Evolutionary conservation across 2,797 vertebrate genomes (phyloP), one percentile per base, ranked within the genome.

Genomic region (Gouania willdenowi): DNA sequence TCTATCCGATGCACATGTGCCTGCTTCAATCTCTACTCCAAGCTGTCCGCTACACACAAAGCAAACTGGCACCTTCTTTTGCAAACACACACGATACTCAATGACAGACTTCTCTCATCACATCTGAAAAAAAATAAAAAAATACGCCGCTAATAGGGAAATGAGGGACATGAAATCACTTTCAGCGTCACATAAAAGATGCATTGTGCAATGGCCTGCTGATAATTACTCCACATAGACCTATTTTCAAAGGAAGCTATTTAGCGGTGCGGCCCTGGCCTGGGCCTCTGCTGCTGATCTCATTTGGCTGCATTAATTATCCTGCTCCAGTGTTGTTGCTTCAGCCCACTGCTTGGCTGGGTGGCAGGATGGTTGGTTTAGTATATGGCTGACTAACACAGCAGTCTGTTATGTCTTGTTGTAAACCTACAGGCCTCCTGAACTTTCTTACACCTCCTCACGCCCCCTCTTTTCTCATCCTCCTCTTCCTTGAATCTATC

Each of bases 241-340:
- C 66, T 26, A 78, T 84, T 89, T 89, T 89, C n/a, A 88, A 89
- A 88, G 90, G 86, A 88, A 86, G 89, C 87, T 88, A 82, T 93
- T 93, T 91, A 91, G 86, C 87, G 81, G 87, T 86, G 82, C 89
- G 86, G 77, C 75, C 69, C 62, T 55, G 79, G 90, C 89, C 89
- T 81, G 87, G 89, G 85, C 91, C 90, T 91, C 89, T 86, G 85
- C 88, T 78, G 88, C 93, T 92, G 92, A 94, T 94, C 93, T 95
- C 91, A 94, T 95, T 95, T 93, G 90, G 88, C 87, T 85, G 92
- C 90, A 92, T 92, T 94, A 94, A 95, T 95, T 92, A 93, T 88
- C 91, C 88, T 71, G 85, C 58, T 92, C 90, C 84, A 84, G 87
- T 74, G 71, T 69, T 66, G 63, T 56, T 27, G 45, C 76, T 13